Conservation (phyloP, 2,797 vertebrate species). For the Hippoglossus hippoglossus region DNA sequence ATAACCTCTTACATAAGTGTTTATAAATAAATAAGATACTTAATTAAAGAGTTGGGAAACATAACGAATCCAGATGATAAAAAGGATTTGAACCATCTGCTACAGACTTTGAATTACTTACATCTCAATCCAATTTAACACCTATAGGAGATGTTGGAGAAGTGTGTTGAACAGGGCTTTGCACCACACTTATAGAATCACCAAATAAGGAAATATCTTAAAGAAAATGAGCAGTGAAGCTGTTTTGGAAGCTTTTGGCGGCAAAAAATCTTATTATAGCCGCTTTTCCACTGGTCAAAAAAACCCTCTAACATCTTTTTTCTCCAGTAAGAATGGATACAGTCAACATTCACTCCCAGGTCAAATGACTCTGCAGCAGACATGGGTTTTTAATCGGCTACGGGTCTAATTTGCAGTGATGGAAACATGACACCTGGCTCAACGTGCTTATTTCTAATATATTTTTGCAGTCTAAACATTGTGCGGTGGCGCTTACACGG, state of each 20-base stretch:
- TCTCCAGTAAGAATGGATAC: no score
- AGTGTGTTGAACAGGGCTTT: constrained; percentile 1
- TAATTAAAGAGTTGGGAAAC: background rate
- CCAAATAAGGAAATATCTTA: background rate
- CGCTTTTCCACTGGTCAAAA: no score
- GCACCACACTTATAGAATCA: background rate
- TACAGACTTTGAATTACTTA: background rate
- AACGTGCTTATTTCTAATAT: no score
- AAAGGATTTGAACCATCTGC: background rate
- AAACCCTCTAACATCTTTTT: no score
- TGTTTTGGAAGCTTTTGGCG: background rate
- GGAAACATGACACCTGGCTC: no score
- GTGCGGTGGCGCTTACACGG: no score
- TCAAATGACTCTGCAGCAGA: no score
- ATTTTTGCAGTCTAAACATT: no score
- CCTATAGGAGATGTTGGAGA: background rate
- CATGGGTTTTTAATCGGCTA: no score
- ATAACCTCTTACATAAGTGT: background rate
- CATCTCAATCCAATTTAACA: background rate
- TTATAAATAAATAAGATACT: background rate
- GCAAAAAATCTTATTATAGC: no score
- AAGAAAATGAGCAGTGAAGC: background rate
- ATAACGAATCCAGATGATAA: background rate
- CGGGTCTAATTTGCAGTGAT: no score
- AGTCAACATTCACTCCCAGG: no score